phyloP scores from a whole-genome alignment of 2,113 vertebrate genomes.

The Sciurus niger region DNA sequence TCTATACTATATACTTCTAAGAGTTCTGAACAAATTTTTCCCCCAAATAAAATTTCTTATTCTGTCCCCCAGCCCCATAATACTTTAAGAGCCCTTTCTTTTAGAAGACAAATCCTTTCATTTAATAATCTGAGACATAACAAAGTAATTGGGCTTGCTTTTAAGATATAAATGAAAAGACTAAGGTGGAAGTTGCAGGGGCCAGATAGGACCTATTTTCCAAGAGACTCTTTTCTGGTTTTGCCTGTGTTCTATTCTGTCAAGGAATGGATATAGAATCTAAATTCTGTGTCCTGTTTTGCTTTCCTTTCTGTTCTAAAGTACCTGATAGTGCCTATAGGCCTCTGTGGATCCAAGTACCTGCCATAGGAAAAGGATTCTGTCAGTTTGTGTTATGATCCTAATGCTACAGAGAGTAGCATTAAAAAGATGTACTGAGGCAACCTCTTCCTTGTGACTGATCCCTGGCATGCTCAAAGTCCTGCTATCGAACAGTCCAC shows the following conservation, averaged over 20 bases:
- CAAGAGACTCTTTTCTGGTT: background rate
- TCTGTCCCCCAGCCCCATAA: background rate
- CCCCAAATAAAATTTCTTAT: background rate
- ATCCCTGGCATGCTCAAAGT: background rate
- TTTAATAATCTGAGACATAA: background rate
- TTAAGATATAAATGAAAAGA: background rate
- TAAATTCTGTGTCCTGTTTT: background rate
- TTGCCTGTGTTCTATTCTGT: background rate
- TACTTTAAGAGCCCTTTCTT: background rate
- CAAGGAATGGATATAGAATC: background rate
- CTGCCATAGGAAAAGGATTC: background rate
- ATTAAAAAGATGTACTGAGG: background rate
- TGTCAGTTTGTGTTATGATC: background rate
- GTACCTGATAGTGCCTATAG: background rate
- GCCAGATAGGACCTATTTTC: background rate
- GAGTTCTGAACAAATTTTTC: background rate
- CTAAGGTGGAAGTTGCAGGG: background rate
- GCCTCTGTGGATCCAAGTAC: background rate
- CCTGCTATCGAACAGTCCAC: background rate
- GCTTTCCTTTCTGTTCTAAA: conserved; percentile 12
- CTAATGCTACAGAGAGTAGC: background rate
- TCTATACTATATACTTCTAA: background rate
- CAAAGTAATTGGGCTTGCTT: background rate
- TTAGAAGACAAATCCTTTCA: background rate
- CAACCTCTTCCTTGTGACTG: background rate